Evolutionary conservation across 2,797 vertebrate species (phyloP), one percentile per base, ranked within the genome.

Genomic region (Propithecus perrieri): DNA sequence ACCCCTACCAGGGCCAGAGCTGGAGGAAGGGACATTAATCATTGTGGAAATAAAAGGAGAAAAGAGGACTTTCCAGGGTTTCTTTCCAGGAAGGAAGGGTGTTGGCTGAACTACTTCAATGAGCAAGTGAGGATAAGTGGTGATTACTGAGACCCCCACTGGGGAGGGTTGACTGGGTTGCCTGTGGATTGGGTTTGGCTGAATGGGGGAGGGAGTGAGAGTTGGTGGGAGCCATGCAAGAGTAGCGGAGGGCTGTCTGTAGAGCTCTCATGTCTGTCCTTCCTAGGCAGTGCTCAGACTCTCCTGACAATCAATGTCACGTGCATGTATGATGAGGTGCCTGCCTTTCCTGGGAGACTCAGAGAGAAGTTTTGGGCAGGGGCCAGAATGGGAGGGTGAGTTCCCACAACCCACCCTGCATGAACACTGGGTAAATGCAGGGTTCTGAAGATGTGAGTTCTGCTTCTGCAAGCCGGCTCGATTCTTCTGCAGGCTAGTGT

Each of bases 121-220:
- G 18, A 81, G 41, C 48, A 30, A 26, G n/a, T 24, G 20, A n/a
- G n/a, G 10, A 30, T 12, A 15, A n/a, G 7, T 3, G 43, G 43
- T 18, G 14, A 28, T 7, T 38, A 28, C 11, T 30, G 57, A 75
- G 24, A 41, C 28, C 28, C 46, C 43, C 20, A 30, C 24, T 20
- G 43, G 55, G 18, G n/a, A 57, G 38, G 26, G 8, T 5, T 13
- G n/a, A 59, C 0, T 1, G 28, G 33, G 12, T 7, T 59, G 28
- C 26, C 15, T 17, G 22, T 4, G 4, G 78, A 6, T 14, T n/a
- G 33, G 35, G 30, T 53, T 85, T 74, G 72, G 72, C 46, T 33
- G 1, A 18, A 43, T 15, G 0, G 4, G 20, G 33, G 2, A 48
- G 14, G 33, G 33, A 7, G 4, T 46, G 13, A n/a, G 15, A 28